Evolutionary conservation across 2,113 vertebrate genomes (phyloP), one percentile per base, ranked within the genome.

Genomic region (Clarias gariepinus): DNA sequence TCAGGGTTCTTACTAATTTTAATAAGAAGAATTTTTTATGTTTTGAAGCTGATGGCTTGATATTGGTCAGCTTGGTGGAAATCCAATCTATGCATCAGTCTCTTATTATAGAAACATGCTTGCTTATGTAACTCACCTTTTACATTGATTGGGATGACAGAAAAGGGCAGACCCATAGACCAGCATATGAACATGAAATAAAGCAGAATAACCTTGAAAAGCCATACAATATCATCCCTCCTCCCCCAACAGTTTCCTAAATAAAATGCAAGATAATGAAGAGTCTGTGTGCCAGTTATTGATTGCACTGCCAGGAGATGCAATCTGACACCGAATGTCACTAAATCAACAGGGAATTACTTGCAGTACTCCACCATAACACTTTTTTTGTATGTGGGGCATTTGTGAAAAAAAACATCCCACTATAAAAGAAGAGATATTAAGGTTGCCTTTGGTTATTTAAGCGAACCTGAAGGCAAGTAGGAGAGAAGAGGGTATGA

Each of bases 211-310:
- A 85, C 74, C 74, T 78, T 85, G 74, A 66, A 61, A 78, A 33
- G 30, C 25, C 28, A 66, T 57, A 55, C 74, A 55, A 28, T 23
- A n/a, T 53, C 7, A 64, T 13, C 33, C 58, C 61, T 41, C 13
- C 25, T 52, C n/a, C 52, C 58, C 66, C n/a, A 83, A 78, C 55
- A 81, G 68, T 55, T 53, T 76, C 18, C 53, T 78, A 78, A 57
- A 85, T 87, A 82, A 85, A 89, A 71, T 41, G 3, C 66, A 82
- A 73, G 61, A 85, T 85, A 87, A 80, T 83, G 83, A 69, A 69
- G 85, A n/a, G 47, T 36, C 9, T n/a, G 23, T 41, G 28, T 47
- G 64, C 41, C 61, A 83, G 36, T 41, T 87, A 85, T 87, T 85
- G 88, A 89, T 84, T 78, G 79, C 55, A 64, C 25, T 61, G 53